Percentiles rank a stretch among this genome's conserved stretches.
phyloP scores from a whole-genome alignment of 1,140 invertebrate species.

The Periplaneta americana region DNA sequence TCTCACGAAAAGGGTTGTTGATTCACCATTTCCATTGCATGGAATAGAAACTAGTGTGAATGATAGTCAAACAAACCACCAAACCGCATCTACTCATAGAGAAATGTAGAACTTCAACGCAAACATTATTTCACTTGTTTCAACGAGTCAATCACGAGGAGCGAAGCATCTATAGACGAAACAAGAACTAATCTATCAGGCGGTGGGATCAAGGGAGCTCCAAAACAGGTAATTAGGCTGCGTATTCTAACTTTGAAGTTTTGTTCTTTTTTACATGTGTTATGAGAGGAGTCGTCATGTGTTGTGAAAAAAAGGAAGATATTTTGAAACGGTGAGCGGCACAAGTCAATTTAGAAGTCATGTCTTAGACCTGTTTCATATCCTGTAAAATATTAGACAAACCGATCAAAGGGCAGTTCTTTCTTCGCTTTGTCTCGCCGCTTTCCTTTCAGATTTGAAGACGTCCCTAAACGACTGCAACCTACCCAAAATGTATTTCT shows the following conservation, averaged over 20 bases:
- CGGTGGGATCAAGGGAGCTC: neutral
- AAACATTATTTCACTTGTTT: neutral
- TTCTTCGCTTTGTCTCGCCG: too few relatives aligned
- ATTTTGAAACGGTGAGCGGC: neutral
- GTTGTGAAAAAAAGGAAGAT: neutral
- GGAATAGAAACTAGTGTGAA: too few relatives aligned
- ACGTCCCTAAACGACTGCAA: too few relatives aligned
- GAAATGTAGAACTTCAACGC: neutral
- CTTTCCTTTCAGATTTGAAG: too few relatives aligned
- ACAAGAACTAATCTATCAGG: neutral
- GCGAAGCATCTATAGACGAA: neutral
- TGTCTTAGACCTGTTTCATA: too few relatives aligned
- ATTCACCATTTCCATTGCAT: too few relatives aligned
- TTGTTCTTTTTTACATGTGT: neutral
- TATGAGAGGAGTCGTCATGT: neutral
- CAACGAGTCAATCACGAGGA: neutral
- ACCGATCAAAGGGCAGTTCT: too few relatives aligned
- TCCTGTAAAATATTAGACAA: too few relatives aligned
- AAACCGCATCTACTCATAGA: too few relatives aligned
- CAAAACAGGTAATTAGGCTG: neutral
- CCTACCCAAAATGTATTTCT: too few relatives aligned
- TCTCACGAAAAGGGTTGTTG: too few relatives aligned
- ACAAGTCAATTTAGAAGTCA: neutral
- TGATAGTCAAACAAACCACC: too few relatives aligned
- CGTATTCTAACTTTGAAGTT: neutral